phyloP scores from a whole-genome alignment of 2,113 vertebrate genomes.

The Salvelinus sp. region DNA sequence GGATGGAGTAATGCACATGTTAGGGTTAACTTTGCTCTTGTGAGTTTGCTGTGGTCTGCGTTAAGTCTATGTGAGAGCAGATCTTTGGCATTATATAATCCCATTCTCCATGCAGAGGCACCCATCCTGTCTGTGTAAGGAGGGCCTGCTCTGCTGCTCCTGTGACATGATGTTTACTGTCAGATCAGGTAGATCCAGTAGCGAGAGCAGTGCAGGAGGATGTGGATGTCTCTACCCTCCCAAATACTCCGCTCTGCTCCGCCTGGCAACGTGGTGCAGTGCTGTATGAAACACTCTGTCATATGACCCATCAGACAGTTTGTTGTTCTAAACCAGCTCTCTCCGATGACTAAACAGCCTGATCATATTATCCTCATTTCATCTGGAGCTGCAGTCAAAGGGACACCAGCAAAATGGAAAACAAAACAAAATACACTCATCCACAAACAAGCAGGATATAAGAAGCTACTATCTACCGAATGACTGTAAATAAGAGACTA shows the following conservation, averaged over 20 bases:
- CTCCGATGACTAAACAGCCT: constrained; percentile 25
- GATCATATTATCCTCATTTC: constrained; percentile 54
- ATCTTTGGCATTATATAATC: too few species aligned
- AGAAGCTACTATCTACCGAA: neutral
- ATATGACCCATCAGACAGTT: constrained; percentile 29
- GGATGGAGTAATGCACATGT: too few species aligned
- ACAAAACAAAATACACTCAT: neutral
- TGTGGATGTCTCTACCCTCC: neutral
- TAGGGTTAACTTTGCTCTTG: neutral
- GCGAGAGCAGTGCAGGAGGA: neutral
- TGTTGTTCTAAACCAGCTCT: constrained; percentile 34
- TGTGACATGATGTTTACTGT: neutral
- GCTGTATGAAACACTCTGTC: constrained; percentile 41
- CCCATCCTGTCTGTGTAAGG: neutral
- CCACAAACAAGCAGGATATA: too few species aligned
- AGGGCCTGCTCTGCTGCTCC: neutral
- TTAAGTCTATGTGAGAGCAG: too few species aligned
- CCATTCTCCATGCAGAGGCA: too few species aligned
- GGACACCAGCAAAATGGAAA: neutral
- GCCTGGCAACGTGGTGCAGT: constrained; percentile 22
- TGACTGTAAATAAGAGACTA: neutral
- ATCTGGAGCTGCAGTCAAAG: constrained; percentile 21
- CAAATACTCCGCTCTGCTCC: neutral
- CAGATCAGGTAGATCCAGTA: neutral
- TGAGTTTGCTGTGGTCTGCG: neutral